These are phyloP conservation scores for Choloepus didactylus DNA, from an alignment of 2,797 vertebrate species.

Conservation along the genomic window DNA sequence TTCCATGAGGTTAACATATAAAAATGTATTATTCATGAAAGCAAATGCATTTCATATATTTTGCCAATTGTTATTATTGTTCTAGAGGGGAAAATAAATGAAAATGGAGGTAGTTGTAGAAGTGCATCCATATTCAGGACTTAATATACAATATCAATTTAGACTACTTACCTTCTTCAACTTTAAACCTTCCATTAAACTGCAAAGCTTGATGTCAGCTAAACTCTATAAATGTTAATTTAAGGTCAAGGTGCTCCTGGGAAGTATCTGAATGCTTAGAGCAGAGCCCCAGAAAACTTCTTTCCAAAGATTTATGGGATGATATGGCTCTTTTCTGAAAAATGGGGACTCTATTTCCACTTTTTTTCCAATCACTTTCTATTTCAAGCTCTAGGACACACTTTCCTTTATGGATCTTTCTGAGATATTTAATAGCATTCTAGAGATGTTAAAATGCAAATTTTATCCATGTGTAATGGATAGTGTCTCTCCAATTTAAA, in stretches of 20 bases:
- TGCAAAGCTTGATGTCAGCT: constrained; percentile 81
- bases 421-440: constrained; percentile 81
- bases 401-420: constrained; percentile 81
- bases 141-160: constrained; percentile 85
- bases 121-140: constrained; percentile 77
- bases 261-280: constrained; percentile 82
- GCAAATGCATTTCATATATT: constrained; percentile 82
- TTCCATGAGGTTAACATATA: constrained; percentile 82
- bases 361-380: constrained; percentile 82
- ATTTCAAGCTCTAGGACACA: constrained; percentile 83
- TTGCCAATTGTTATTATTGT: constrained; percentile 85
- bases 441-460: constrained; percentile 83
- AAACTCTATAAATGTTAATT: constrained; percentile 86
- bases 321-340: constrained; percentile 82
- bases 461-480: constrained; percentile 75
- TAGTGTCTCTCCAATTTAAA: constrained; percentile 75
- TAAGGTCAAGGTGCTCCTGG: constrained; percentile 84
- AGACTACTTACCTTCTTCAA: constrained; percentile 82
- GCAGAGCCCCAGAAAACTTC: constrained; percentile 81
- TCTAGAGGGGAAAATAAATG: constrained; percentile 84
- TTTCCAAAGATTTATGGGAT: constrained; percentile 83
- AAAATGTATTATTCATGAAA: constrained; percentile 85
- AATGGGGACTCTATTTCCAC: constrained; percentile 80
- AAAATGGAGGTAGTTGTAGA: constrained; percentile 78
- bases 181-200: constrained; percentile 82